Evolutionary conservation across 1,140 invertebrate genomes (phyloP).

Genomic region (Drosophila oshimai): DNA sequence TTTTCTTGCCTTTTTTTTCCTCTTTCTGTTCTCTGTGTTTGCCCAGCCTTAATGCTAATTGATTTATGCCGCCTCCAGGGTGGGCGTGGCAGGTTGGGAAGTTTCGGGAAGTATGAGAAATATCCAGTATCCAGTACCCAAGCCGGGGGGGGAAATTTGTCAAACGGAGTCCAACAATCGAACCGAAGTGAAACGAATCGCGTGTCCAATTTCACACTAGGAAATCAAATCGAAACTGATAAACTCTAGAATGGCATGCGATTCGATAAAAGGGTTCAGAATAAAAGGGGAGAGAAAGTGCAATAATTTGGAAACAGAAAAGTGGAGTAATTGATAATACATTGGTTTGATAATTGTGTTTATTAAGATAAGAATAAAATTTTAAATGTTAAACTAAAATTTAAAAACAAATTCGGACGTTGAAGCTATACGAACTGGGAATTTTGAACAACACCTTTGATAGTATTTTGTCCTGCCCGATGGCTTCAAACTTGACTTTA

Average conservation of each 20-base stretch:
- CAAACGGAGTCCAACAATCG: constrained; percentile 14
- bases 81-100: background rate
- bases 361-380: no score
- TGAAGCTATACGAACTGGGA: no score
- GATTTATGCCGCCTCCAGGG: constrained; percentile 56
- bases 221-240: constrained; percentile 62
- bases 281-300: no score
- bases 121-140: no score
- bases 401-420: no score
- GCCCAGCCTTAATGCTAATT: constrained; percentile 63
- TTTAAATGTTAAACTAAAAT: no score
- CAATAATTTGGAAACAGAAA: no score
- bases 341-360: no score
- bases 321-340: background rate
- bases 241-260: constrained; percentile 35
- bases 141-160: constrained; percentile 5
- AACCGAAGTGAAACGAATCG: constrained; percentile 3
- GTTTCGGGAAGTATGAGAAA: background rate
- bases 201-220: constrained; percentile 55
- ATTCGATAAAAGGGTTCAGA: constrained; percentile 3
- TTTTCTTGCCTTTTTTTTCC: background rate
- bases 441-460: no score
- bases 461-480: no score
- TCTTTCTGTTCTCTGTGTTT: background rate
- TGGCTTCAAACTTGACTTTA: no score